A percentile compares a stretch with the other conserved stretches of the same genome.
phyloP scores from a whole-genome alignment of 2,888 invertebrate species.

The Dysmachus trigonus region DNA sequence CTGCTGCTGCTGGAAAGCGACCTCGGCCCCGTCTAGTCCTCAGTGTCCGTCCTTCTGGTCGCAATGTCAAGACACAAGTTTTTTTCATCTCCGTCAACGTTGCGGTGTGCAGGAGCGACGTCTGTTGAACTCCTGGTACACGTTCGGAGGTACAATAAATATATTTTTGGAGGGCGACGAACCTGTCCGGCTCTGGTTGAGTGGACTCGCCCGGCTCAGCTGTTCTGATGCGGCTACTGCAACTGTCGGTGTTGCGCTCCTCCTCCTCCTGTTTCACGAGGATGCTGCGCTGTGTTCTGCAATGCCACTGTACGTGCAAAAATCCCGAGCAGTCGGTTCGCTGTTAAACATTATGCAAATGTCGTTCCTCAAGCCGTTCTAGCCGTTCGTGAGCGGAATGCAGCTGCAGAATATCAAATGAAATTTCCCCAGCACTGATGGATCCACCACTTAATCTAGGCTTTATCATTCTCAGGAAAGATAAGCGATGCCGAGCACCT shows the following conservation, averaged over 20 bases:
- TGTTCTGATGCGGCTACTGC: background rate
- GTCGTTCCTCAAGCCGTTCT: background rate
- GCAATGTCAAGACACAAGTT: background rate
- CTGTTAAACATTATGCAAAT: background rate
- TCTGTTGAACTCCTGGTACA: conserved; percentile 25
- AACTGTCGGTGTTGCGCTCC: background rate
- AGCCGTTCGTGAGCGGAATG: background rate
- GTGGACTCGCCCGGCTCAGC: background rate
- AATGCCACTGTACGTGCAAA: background rate
- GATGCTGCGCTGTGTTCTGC: background rate
- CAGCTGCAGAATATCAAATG: conserved; percentile 15
- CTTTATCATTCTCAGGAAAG: conserved; percentile 23
- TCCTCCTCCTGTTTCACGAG: background rate
- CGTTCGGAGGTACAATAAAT: background rate
- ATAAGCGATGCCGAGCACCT: conserved; percentile 38
- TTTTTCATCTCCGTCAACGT: background rate
- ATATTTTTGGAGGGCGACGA: conserved; percentile 15
- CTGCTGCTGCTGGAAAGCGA: conserved; percentile 20
- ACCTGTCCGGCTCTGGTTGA: background rate
- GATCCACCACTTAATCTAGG: background rate
- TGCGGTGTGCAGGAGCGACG: background rate
- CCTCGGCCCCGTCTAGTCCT: background rate
- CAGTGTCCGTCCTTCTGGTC: conserved; percentile 9
- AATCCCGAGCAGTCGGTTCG: background rate
- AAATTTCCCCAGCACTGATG: background rate